Percentiles rank a stretch among this genome's conserved stretches.
Evolutionary conservation across 1,140 invertebrate genomes (phyloP).

Genomic region (Helicoverpa armigera): DNA sequence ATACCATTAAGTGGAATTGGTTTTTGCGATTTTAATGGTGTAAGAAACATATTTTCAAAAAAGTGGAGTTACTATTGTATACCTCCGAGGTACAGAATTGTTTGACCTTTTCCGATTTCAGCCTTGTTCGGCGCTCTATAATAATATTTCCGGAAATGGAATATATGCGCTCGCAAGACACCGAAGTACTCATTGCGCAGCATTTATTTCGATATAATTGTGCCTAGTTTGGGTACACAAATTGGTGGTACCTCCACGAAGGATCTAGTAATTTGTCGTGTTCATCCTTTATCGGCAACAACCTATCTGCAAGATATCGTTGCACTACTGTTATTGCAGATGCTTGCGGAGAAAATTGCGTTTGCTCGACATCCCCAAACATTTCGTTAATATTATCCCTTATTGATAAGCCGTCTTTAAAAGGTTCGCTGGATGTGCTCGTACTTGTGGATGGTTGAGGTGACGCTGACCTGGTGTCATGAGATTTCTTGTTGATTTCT

Average conservation of each 20-base stretch:
- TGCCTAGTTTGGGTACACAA: too few species aligned
- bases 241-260: neutral
- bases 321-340: conserved; percentile 16
- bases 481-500: conserved; percentile 15
- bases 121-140: too few species aligned
- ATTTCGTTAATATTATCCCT: conserved; percentile 24
- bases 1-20: conserved; percentile 5
- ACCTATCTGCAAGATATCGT: conserved; percentile 16
- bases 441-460: conserved; percentile 7
- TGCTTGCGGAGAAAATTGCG: neutral
- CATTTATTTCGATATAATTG: too few species aligned
- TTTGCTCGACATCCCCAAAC: neutral
- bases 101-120: too few species aligned
- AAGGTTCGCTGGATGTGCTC: neutral
- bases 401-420: conserved; percentile 16
- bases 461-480: conserved; percentile 2
- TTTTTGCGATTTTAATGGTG: too few species aligned
- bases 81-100: too few species aligned
- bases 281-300: conserved; percentile 14
- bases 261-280: neutral
- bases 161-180: too few species aligned
- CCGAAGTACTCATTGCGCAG: too few species aligned
- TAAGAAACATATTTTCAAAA: too few species aligned
- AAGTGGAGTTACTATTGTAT: too few species aligned
- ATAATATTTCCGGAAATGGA: too few species aligned